These are phyloP conservation scores for Ethmia dodecea DNA, from an alignment of 2,888 invertebrate species.

Conservation along the genomic window DNA sequence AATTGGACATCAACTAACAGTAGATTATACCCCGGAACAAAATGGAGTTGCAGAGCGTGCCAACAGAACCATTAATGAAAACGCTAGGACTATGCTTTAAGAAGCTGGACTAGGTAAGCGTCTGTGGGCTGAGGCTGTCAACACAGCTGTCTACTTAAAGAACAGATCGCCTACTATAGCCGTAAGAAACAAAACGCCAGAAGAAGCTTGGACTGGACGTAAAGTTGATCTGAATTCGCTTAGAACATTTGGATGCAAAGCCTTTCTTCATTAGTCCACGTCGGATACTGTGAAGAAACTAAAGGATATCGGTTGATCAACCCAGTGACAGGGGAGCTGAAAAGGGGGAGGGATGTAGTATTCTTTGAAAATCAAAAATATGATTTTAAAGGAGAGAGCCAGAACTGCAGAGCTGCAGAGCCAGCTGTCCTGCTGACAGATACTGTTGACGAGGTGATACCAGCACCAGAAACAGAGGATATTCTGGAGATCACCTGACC, in stretches of 20 bases:
- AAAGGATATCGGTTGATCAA: not conserved
- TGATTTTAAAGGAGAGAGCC: not conserved
- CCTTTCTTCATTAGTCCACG: not conserved
- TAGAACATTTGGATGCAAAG: constrained; percentile 13
- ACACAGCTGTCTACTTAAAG: constrained; percentile 17
- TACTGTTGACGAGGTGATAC: not conserved
- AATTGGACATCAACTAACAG: constrained; percentile 23
- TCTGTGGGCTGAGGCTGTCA: constrained; percentile 15
- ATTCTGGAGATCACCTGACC: no score
- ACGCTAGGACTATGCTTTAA: constrained; percentile 10
- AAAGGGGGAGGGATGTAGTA: constrained; percentile 6
- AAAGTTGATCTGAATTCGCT: constrained; percentile 10
- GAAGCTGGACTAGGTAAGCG: constrained; percentile 5
- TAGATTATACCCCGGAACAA: constrained; percentile 27
- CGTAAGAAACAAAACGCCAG: constrained; percentile 5
- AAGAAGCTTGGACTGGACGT: constrained; percentile 5
- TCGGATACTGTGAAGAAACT: not conserved
- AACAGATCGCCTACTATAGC: constrained; percentile 13
- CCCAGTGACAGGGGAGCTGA: not conserved
- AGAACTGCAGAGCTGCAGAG: no score
- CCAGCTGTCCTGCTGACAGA: no score
- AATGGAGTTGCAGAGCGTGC: constrained; percentile 32
- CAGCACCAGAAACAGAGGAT: not conserved
- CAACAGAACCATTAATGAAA: constrained; percentile 16
- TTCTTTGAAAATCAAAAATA: constrained; percentile 6